Evolutionary conservation across 1,140 invertebrate species (phyloP), one percentile per base, ranked within the genome.

Genomic region (Microplitis mediator): DNA sequence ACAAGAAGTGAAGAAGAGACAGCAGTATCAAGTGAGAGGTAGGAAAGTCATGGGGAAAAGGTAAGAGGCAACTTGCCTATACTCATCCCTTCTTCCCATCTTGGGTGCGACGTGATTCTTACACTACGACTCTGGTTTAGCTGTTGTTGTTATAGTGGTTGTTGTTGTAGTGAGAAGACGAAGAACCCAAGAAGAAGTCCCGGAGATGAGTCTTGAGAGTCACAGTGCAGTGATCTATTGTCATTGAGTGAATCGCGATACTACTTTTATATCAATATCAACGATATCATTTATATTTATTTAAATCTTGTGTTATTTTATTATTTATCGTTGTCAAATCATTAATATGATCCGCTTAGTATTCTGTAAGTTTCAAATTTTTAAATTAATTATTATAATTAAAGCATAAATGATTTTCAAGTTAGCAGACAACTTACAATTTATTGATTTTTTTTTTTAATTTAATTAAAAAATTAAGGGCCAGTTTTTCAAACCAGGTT

Each of bases 211-310:
- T 69, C 71, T 66, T 34, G 69, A 36, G 73, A 73, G 64, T 77
- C 79, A 75, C 79, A 85, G 82, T 82, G 81, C 81, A 81, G 71
- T 77, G 77, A 78, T 84, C 77, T 76, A 77, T 79, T 66, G 64
- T 65, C 54, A 69, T 73, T 60, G 50, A 66, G 65, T 58, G 51
- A 56, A 63, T 63, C 72, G 74, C 73, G 73, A 60, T 74, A 69
- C 64, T 36, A 8, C 32, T 64, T 35, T 9, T 36, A 23, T 14
- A 23, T 14, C n/a, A 36, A 5, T 54, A 6, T 54, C n/a, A 54
- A 11, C 14, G 3, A 23, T 54, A 63, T 36, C 39, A 23, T 2
- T 16, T 13, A 11, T 23, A 16, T 13, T 56, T 6, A 56, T 32
- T 16, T 13, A 14, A 50, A 36, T n/a, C 4, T 32, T 54, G 2